Percentiles rank a stretch among this genome's conserved stretches.
phyloP scores from a whole-genome alignment of 2,888 invertebrate genomes.

The Troilus luridus region DNA sequence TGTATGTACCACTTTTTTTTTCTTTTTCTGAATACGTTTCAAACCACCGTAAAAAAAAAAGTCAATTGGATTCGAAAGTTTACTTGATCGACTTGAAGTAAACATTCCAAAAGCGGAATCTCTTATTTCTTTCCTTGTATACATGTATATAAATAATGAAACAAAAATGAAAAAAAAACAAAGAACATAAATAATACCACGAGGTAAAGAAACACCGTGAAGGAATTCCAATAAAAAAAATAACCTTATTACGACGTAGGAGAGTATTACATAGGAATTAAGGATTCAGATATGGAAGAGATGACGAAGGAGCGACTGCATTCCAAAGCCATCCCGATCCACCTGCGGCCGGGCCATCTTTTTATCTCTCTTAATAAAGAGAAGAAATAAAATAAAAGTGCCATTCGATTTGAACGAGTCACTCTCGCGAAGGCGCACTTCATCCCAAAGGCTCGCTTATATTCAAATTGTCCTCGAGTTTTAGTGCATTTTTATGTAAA shows the following conservation, averaged over 20 bases:
- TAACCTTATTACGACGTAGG: neutral
- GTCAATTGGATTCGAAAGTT: neutral
- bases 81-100: neutral
- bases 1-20: neutral
- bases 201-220: neutral
- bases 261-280: neutral
- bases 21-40: neutral
- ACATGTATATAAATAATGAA: neutral
- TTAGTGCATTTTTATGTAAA: constrained; percentile 45
- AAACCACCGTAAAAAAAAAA: neutral
- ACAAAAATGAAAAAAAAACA: neutral
- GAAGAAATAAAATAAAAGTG: neutral
- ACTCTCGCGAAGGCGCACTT: constrained; percentile 16
- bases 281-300: neutral
- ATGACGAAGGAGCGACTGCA: neutral
- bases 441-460: neutral
- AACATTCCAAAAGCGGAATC: neutral
- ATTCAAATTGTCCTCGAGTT: constrained; percentile 33
- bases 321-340: neutral
- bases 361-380: neutral
- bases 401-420: neutral
- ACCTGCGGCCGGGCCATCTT: neutral
- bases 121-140: neutral
- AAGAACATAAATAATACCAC: neutral
- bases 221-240: constrained; percentile 30